These are phyloP conservation scores for Elmis aenea DNA, from an alignment of 2,888 invertebrate species.

Conservation along the genomic window DNA sequence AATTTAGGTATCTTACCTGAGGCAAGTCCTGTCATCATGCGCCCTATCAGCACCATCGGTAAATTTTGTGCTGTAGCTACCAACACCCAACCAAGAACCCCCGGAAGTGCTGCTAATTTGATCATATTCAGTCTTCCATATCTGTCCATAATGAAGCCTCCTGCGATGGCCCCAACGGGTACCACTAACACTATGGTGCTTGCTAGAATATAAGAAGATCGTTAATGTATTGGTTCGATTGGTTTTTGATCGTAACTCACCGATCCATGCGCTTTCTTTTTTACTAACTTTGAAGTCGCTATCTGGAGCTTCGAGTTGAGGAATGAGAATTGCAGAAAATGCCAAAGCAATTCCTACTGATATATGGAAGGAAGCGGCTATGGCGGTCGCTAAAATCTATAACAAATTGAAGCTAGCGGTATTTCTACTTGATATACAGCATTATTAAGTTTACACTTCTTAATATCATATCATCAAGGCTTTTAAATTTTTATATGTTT, in stretches of 20 bases:
- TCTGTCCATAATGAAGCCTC: conserved; percentile 54
- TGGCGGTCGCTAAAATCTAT: conserved; percentile 51
- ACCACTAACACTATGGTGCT: conserved; percentile 54
- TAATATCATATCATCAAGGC: too few species aligned
- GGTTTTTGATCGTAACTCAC: too few species aligned
- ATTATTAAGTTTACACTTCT: too few species aligned
- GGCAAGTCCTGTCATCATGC: conserved; percentile 53
- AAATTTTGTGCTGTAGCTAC: conserved; percentile 52
- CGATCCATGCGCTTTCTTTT: conserved; percentile 51
- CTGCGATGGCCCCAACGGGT: conserved; percentile 51
- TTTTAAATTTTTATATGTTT: too few species aligned
- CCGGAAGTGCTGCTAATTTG: conserved; percentile 53
- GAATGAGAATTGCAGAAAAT: conserved; percentile 54
- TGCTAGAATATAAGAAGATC: conserved; percentile 45
- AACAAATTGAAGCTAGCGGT: conserved; percentile 11
- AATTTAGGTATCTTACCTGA: conserved; percentile 41
- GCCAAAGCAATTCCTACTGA: conserved; percentile 57
- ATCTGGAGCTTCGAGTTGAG: conserved; percentile 42
- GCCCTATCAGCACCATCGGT: conserved; percentile 50
- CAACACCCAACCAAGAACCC: conserved; percentile 52
- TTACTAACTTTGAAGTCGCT: conserved; percentile 42
- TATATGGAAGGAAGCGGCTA: conserved; percentile 54
- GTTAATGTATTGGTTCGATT: too few species aligned
- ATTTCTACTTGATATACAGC: background rate
- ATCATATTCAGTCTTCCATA: conserved; percentile 54